These are phyloP conservation scores for Baccha elongata DNA, from an alignment of 2,888 invertebrate genomes.

Conservation along the genomic window DNA sequence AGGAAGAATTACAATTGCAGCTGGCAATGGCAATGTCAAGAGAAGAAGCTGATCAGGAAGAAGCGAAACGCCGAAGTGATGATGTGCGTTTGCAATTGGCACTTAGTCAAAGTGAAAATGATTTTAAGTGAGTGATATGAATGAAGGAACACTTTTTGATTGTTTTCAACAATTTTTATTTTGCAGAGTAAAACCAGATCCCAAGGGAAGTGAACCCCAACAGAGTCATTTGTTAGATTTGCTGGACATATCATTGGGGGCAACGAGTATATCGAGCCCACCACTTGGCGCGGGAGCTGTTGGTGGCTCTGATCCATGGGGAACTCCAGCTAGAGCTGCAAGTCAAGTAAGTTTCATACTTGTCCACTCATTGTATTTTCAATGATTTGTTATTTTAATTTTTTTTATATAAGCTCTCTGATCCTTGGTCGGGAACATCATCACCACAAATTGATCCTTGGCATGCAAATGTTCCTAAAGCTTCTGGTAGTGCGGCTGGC, in stretches of 20 bases:
- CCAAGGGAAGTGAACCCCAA: slow-evolving; percentile 79
- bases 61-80: slow-evolving; percentile 95
- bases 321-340: slow-evolving; percentile 83
- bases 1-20: slow-evolving; percentile 99
- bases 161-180: slow-evolving; percentile 4
- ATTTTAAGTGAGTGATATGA: slow-evolving; percentile 89
- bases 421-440: slow-evolving; percentile 82
- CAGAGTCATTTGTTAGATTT: slow-evolving; percentile 92
- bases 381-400: background rate
- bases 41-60: slow-evolving; percentile 99
- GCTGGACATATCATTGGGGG: slow-evolving; percentile 90
- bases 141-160: background rate
- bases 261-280: slow-evolving; percentile 84
- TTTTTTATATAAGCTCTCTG: slow-evolving; percentile 76
- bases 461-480: slow-evolving; percentile 78
- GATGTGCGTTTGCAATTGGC: slow-evolving; percentile 98
- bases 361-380: background rate
- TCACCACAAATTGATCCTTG: slow-evolving; percentile 81
- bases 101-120: slow-evolving; percentile 96
- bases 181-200: slow-evolving; percentile 73
- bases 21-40: slow-evolving; percentile 98
- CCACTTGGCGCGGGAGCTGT: slow-evolving; percentile 80
- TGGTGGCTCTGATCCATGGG: slow-evolving; percentile 88
- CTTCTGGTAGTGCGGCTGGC: slow-evolving; percentile 77
- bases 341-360: slow-evolving; percentile 83